Conservation (phyloP, 2,888 invertebrate genomes). For the Spialia ferax region DNA sequence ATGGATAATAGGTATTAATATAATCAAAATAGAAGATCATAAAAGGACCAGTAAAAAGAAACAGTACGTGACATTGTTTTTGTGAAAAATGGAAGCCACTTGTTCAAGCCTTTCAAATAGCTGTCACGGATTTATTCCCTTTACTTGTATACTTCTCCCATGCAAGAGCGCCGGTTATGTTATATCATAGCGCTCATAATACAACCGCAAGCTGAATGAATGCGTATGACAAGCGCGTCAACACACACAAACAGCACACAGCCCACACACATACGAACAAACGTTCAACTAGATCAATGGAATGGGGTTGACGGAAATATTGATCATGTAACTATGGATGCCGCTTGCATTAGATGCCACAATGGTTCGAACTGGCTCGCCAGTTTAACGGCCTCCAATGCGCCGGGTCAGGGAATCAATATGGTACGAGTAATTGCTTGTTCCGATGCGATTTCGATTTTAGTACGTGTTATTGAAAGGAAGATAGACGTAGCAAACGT, state of each 20-base stretch:
- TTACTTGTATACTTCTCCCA: too few relatives aligned
- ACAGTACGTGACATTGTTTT: too few relatives aligned
- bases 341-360: constrained; percentile 26
- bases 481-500: neutral
- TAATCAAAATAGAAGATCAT: too few relatives aligned
- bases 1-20: too few relatives aligned
- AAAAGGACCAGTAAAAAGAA: too few relatives aligned
- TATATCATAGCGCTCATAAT: too few relatives aligned
- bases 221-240: neutral
- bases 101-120: too few relatives aligned
- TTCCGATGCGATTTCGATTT: neutral
- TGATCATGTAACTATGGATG: constrained; percentile 29
- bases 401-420: constrained; percentile 19
- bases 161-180: too few relatives aligned
- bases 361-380: constrained; percentile 15
- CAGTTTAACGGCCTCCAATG: constrained; percentile 27
- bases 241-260: neutral
- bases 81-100: too few relatives aligned
- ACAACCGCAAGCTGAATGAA: constrained; percentile 1
- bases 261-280: neutral
- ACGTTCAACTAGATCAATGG: constrained; percentile 31
- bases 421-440: neutral
- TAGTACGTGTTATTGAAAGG: neutral
- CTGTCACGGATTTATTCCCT: too few relatives aligned
- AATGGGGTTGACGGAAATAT: constrained; percentile 37